Conservation (phyloP, 2,888 invertebrate genomes). For the Smittia sp. region DNA sequence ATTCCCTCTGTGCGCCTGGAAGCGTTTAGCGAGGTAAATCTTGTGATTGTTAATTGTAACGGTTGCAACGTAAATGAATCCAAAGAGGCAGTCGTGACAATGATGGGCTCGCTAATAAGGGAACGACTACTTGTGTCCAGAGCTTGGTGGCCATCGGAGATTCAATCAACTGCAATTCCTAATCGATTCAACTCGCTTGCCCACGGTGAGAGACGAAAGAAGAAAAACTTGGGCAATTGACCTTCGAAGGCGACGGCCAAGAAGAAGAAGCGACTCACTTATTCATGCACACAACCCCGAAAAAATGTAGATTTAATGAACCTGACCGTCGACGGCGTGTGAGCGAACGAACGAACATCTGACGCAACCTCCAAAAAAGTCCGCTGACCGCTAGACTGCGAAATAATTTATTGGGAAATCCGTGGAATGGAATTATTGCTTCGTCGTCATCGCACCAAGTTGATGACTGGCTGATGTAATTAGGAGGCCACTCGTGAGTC, state of each 20-base stretch:
- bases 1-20: background rate
- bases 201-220: background rate
- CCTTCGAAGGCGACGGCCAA: background rate
- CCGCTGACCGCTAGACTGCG: slow-evolving; percentile 1
- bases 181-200: background rate
- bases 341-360: background rate
- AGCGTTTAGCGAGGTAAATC: background rate
- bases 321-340: background rate
- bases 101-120: background rate
- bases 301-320: slow-evolving; percentile 1
- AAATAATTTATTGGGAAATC: slow-evolving; percentile 8
- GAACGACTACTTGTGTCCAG: background rate
- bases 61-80: background rate
- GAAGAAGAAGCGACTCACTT: background rate
- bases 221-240: background rate
- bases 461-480: slow-evolving; percentile 8
- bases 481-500: slow-evolving; percentile 27
- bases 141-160: background rate
- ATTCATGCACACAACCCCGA: slow-evolving; percentile 8
- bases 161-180: slow-evolving; percentile 2
- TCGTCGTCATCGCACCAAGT: background rate
- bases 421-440: background rate
- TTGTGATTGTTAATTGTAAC: slow-evolving; percentile 12
- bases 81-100: background rate
- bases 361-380: background rate